Evolutionary conservation across 2,797 vertebrate species (phyloP), one percentile per base, ranked within the genome.

Genomic region (Harpagifer antarcticus): DNA sequence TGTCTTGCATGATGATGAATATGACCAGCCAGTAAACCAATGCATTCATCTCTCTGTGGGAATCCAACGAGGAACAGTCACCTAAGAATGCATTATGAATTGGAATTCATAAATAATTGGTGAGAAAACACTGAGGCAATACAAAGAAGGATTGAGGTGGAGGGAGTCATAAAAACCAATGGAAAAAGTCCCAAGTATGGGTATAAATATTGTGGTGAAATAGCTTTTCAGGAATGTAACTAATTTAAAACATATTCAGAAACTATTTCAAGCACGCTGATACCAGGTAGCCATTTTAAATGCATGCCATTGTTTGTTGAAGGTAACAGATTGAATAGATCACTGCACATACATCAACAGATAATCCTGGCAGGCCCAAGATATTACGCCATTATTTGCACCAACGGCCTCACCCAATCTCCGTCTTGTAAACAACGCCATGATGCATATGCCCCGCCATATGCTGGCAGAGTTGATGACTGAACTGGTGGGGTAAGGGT

Each of bases 61-160:
- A 71, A 75, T 82, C 84, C 70, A 71, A 78, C 85, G 54, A 78
- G 88, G 69, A 76, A 79, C 79, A 86, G 87, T 84, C 87, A 90
- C 81, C 74, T 79, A 72, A 65, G 76, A 86, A 91, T 86, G 75
- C 79, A 86, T 93, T 88, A 92, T 93, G 79, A 90, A 92, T 90
- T 56, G 33, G 63, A 71, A 77, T 86, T 88, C 84, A 91, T 88
- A 83, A 93, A 93, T 93, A 89, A 92, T 91, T 88, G 85, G 72
- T 73, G 63, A 76, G 59, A 64, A 78, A 86, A 89, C 67, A 82
- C 76, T 59, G 65, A 72, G 71, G 67, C 53, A 77, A 91, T 77
- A 74, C 52, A 12, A 74, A 45, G 60, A 78, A 62, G 76, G 67
- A 70, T 50, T 47, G 19, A 59, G 59, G 63, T 42, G 19, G 56